Conservation (phyloP, 2,888 invertebrate genomes). For the Drepanosiphum platanoidis region DNA sequence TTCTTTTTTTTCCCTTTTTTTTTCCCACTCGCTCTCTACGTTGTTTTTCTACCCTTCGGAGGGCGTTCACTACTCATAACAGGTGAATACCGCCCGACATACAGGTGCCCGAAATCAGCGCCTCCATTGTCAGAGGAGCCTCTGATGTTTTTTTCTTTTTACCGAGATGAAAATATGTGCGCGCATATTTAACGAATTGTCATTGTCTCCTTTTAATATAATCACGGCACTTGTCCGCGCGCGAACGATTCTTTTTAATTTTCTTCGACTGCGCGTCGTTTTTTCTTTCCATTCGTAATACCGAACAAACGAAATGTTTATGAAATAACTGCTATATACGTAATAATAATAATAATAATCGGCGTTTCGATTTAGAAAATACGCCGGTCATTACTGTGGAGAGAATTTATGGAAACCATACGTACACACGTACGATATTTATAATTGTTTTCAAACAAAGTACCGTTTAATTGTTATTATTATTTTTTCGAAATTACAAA, state of each 20-base stretch:
- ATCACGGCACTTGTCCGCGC: neutral
- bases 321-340: no score
- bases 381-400: neutral
- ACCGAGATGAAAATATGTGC: neutral
- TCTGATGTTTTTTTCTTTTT: neutral
- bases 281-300: no score
- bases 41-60: no score
- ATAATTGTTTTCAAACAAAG: neutral
- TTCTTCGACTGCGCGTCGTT: no score
- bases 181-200: conserved; percentile 30
- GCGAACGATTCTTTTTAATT: no score
- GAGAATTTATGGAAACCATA: no score
- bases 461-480: neutral
- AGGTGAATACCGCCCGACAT: conserved; percentile 14
- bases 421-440: no score
- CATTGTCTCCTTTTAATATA: conserved; percentile 29
- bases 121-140: conserved; percentile 45
- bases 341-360: neutral
- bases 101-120: conserved; percentile 61
- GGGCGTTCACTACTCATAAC: conserved; percentile 33
- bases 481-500: conserved; percentile 5
- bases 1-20: neutral
- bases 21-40: no score
- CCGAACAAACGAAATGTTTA: no score
- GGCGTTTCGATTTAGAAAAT: neutral